A percentile compares a stretch with the other conserved stretches of the same genome.
Evolutionary conservation across 2,888 invertebrate species (phyloP).

Genomic region (Dusona sp.): DNA sequence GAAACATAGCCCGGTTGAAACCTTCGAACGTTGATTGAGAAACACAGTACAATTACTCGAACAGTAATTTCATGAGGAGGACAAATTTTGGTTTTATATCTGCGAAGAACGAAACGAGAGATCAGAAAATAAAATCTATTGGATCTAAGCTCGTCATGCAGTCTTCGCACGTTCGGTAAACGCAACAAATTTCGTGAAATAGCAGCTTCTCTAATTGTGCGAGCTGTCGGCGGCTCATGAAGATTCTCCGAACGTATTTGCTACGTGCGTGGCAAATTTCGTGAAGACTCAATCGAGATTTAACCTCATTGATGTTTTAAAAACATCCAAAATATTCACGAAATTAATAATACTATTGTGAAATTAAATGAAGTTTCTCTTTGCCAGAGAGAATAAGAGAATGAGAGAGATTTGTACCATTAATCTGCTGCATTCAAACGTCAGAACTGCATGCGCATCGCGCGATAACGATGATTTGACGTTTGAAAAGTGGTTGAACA

Average conservation of each 20-base stretch:
- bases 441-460: not conserved
- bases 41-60: not conserved
- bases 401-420: not conserved
- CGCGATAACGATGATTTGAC: slow-evolving; percentile 14
- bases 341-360: not conserved
- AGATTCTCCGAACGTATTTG: slow-evolving; percentile 30
- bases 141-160: slow-evolving; percentile 51
- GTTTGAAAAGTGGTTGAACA: slow-evolving; percentile 9
- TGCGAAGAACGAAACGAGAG: not conserved
- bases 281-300: not conserved
- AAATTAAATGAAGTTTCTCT: not conserved
- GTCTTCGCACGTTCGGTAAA: slow-evolving; percentile 69
- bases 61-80: not conserved
- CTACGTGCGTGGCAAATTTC: slow-evolving; percentile 30
- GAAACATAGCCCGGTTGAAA: not conserved
- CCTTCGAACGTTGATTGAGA: not conserved
- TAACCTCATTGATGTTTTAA: not conserved
- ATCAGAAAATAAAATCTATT: not conserved
- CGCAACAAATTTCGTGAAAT: slow-evolving; percentile 50
- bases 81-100: not conserved
- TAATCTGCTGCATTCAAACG: slow-evolving; percentile 1
- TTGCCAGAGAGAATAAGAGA: not conserved
- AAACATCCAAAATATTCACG: not conserved
- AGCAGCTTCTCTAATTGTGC: slow-evolving; percentile 64
- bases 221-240: slow-evolving; percentile 33